Evolutionary conservation across 2,113 vertebrate genomes (phyloP).

Genomic region (Psilopogon haemacephalus): DNA sequence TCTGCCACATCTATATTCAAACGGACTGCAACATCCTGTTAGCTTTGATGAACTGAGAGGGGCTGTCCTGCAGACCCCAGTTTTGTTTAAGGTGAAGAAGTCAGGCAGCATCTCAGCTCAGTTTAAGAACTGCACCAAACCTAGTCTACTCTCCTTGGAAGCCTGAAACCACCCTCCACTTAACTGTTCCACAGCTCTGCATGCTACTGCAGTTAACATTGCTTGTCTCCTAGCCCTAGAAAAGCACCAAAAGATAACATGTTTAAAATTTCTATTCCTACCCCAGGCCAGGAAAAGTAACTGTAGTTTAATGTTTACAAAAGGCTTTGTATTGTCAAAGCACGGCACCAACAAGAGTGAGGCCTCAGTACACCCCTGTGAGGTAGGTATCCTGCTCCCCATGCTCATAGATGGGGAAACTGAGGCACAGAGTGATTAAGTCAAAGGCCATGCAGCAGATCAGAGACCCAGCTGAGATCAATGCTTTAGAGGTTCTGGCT

Average conservation of each 20-base stretch:
- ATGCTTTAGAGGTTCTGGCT: background rate
- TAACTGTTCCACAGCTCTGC: background rate
- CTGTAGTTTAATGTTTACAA: constrained; percentile 35
- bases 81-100: background rate
- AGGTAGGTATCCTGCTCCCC: constrained; percentile 67
- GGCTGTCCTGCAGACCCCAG: background rate
- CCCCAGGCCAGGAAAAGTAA: background rate
- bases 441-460: constrained; percentile 61
- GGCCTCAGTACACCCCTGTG: constrained; percentile 65
- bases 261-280: constrained; percentile 33
- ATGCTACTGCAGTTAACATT: background rate
- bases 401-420: constrained; percentile 56
- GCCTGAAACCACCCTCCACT: background rate
- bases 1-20: background rate
- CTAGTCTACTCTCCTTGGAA: background rate
- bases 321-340: constrained; percentile 66
- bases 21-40: background rate
- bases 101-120: background rate
- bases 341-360: constrained; percentile 53
- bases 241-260: constrained; percentile 54
- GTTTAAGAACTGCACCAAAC: background rate
- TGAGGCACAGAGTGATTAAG: constrained; percentile 66
- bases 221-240: background rate
- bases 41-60: background rate
- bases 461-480: constrained; percentile 30